Base-by-base conservation (phyloP, 2,888 invertebrate species). In the Emmelina monodactyla region DNA sequence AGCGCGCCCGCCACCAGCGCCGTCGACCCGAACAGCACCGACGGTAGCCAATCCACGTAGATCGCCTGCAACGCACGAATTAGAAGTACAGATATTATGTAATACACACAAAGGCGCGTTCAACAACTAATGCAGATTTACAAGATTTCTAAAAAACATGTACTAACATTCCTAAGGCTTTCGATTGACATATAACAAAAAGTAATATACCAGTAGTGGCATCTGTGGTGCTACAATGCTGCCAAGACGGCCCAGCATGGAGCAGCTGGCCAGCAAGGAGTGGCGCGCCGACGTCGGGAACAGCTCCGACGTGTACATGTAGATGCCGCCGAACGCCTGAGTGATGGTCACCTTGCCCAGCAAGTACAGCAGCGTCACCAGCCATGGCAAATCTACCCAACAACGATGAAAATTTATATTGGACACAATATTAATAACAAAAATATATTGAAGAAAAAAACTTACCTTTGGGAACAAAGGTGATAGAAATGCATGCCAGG, bases 181-280 rank as follows among this genome's bases (percentile, higher is more conserved):
- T n/a, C n/a, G n/a, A n/a, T n/a, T n/a, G n/a, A n/a, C n/a, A n/a
- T n/a, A n/a, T n/a, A n/a, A n/a, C n/a, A n/a, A n/a, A n/a, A n/a
- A n/a, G n/a, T n/a, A n/a, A n/a, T n/a, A n/a, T 54, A 86, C 87
- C 69, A 89, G 55, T 14, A 88, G 58, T 1, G 86, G 86, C 52
- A 87, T 86, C 66, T 88, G 88, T 1, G 89, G 89, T 11, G 89
- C 88, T 33, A 88, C 58, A 63, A 89, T 88, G 12, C 88, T 86
- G 1, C 89, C 89, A 32, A 89, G 58, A n/a, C 88, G 73, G 22
- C 89, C 89, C 42, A 88, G 79, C 87, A 88, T 88, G 29, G 88
- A 88, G 61, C 88, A 88, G 46, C 85, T 76, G 10, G 86, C 87
- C 34, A 89, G 81, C 48, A 88, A 68, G 22, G 84, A 83, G 61